Base-by-base conservation (phyloP, 1,140 invertebrate species). In the Drosophila neocordata region DNA sequence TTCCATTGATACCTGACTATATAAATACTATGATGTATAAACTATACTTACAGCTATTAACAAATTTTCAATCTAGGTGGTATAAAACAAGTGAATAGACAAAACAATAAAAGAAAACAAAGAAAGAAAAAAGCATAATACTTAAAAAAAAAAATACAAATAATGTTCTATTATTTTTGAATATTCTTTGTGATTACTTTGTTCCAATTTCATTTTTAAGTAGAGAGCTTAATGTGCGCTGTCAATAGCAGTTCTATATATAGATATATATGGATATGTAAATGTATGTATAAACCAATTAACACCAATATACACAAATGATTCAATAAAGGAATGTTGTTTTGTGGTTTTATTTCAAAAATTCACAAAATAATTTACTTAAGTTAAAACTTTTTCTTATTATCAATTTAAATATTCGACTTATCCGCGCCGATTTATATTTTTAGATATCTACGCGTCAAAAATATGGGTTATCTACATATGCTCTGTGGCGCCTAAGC, bases 1-100 rank as follows among this genome's bases (percentile, higher is more conserved):
- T 85, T 85, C 75, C 78, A 87, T 87, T 87, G 82, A 85, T 85
- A 85, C 82, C 82, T 85, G 82, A 87, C 77, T 85, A 81, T 81
- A 81, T 77, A 69, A 77, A 59, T 63, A 77, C 37, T 24, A 67
- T 24, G 8, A 60, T 60, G 57, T 60, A 60, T 34, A 67, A 59
- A 61, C 60, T 65, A 15, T 61, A 73, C 58, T 60, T 83, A 79
- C 80, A 66, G 65, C 81, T 80, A 85, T 80, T 80, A 85, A 85
- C 69, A 84, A 77, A 77, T 77, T 85, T 85, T 77, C 62, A 80
- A 80, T 74, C 74, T 78, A 85, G 73, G 56, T 80, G 81, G 81
- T 85, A 77, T 65, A 76, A 64, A 53, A 64, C 48, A 80, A 82
- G 57, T 24, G 59, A 59, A 41, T 53, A 65, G 15, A 65, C 72